These are phyloP conservation scores for Phalloptychus januarius DNA, from an alignment of 2,797 vertebrate genomes.

Conservation along the genomic window DNA sequence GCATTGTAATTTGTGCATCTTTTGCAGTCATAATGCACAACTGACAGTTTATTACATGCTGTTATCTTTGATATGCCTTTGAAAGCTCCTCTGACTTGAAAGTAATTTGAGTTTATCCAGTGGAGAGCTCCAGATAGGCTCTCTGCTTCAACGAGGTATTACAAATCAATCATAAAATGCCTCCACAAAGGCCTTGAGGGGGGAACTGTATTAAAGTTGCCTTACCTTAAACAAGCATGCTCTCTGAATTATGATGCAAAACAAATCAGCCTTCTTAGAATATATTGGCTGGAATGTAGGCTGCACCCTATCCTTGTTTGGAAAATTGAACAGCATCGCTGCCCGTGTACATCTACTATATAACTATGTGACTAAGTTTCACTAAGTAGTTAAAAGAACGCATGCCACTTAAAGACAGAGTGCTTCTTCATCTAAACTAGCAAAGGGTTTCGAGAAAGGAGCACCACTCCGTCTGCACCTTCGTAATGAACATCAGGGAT, in stretches of 20 bases:
- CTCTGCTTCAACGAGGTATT: slow-evolving; percentile 63
- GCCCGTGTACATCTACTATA: slow-evolving; percentile 3
- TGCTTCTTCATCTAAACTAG: slow-evolving; percentile 30
- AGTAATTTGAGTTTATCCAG: slow-evolving; percentile 49
- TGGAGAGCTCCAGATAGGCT: slow-evolving; percentile 63
- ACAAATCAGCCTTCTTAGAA: slow-evolving; percentile 4
- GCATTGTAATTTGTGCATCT: slow-evolving; percentile 21
- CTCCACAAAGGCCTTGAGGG: slow-evolving; percentile 53
- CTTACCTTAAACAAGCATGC: slow-evolving; percentile 40
- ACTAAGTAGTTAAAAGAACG: not conserved
- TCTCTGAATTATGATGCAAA: slow-evolving; percentile 13
- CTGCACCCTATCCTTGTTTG: not conserved
- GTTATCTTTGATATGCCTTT: slow-evolving; percentile 51
- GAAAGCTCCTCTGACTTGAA: slow-evolving; percentile 51
- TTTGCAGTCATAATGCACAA: slow-evolving; percentile 47
- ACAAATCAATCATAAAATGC: slow-evolving; percentile 64
- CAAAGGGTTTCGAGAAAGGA: slow-evolving; percentile 22
- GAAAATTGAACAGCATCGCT: slow-evolving; percentile 13
- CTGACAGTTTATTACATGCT: slow-evolving; percentile 43
- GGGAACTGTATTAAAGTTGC: slow-evolving; percentile 22
- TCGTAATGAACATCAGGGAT: slow-evolving; percentile 33
- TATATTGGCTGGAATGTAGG: slow-evolving; percentile 5
- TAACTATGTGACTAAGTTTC: slow-evolving; percentile 19
- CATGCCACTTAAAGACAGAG: slow-evolving; percentile 26
- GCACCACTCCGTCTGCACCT: slow-evolving; percentile 6